Percentiles rank a stretch among this genome's conserved stretches.
Conservation (phyloP, 2,888 invertebrate species). For the Spisula solida region DNA sequence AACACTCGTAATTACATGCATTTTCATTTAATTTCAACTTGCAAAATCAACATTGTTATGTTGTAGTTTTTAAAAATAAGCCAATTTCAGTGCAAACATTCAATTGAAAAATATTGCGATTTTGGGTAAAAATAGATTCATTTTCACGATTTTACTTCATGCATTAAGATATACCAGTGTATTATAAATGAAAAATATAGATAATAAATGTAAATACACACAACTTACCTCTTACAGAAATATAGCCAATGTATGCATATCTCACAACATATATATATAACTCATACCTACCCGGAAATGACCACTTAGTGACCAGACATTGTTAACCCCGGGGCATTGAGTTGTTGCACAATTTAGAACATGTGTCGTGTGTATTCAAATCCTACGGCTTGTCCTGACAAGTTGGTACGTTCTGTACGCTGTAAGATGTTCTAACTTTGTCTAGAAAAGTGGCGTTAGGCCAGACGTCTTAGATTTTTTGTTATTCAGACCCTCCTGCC, state of each 20-base stretch:
- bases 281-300: conserved; percentile 4
- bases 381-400: not conserved
- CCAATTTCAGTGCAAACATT: no score
- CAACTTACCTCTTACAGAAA: conserved; percentile 8
- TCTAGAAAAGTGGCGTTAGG: not conserved
- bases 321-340: not conserved
- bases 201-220: not conserved
- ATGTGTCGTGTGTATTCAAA: not conserved
- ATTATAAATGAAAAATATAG: not conserved
- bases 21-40: no score
- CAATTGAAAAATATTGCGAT: not conserved
- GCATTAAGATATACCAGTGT: not conserved
- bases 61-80: no score
- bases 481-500: no score
- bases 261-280: not conserved
- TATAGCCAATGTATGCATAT: not conserved
- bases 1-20: no score
- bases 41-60: no score
- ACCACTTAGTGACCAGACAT: not conserved
- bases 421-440: not conserved
- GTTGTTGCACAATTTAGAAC: not conserved
- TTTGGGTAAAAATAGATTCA: not conserved
- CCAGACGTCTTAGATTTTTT: no score
- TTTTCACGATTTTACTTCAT: no score
- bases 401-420: not conserved